Evolutionary conservation across 2,797 vertebrate genomes (phyloP).

Genomic region (Acestrorhynchus altus): DNA sequence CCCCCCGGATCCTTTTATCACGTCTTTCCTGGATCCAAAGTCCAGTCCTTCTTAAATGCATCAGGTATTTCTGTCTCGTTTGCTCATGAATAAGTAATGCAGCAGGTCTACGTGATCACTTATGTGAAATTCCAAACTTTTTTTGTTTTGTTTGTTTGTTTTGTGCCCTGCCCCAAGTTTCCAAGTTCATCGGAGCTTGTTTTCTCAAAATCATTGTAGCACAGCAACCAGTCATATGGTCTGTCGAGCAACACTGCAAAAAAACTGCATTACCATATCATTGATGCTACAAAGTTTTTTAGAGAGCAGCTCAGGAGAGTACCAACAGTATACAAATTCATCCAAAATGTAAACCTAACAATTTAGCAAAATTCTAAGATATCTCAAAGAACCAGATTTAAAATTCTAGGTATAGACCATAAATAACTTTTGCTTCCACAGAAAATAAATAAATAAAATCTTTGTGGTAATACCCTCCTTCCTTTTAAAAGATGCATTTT

Average conservation of each 20-base stretch:
- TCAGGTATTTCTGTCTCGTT: slow-evolving; percentile 13
- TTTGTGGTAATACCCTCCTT: slow-evolving; percentile 14
- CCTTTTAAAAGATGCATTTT: slow-evolving; percentile 52
- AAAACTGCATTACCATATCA: background rate
- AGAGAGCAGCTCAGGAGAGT: background rate
- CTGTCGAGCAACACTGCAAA: background rate
- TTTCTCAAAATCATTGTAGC: background rate
- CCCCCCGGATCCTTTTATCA: slow-evolving; percentile 4
- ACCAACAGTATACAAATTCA: slow-evolving; percentile 21
- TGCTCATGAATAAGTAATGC: background rate
- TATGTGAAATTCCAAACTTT: background rate
- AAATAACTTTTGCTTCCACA: slow-evolving; percentile 51
- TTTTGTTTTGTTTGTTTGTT: background rate
- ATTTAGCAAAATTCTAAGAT: slow-evolving; percentile 5
- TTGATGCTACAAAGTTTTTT: slow-evolving; percentile 15
- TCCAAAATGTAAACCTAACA: background rate
- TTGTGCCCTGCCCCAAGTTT: no score
- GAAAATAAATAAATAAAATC: slow-evolving; percentile 55
- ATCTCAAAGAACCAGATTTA: slow-evolving; percentile 9
- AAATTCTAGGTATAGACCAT: slow-evolving; percentile 32
- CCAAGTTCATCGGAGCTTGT: background rate
- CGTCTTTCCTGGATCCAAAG: slow-evolving; percentile 5
- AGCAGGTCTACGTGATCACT: background rate
- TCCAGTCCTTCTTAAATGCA: slow-evolving; percentile 32
- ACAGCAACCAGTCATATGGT: background rate